Evolutionary conservation across 2,797 vertebrate genomes (phyloP).

Genomic region (Paedocypris micromegethes): DNA sequence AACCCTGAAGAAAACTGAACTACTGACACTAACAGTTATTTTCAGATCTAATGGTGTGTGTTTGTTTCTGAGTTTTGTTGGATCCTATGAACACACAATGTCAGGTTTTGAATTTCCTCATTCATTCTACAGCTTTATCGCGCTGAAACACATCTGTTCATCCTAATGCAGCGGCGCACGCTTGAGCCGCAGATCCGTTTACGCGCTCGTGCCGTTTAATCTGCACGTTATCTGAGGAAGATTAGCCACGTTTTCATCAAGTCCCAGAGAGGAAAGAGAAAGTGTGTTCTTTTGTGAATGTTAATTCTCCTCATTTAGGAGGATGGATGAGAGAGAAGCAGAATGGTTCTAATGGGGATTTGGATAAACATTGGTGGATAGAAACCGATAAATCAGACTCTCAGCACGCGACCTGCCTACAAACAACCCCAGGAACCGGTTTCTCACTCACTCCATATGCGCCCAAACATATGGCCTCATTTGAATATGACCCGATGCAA

Average conservation of each 20-base stretch:
- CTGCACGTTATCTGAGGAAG: conserved; percentile 52
- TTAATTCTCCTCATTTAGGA: conserved; percentile 58
- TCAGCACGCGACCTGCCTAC: conserved; percentile 26
- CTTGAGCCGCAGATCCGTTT: conserved; percentile 35
- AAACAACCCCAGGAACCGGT: neutral
- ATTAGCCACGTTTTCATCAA: conserved; percentile 41
- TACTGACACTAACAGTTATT: too few species aligned
- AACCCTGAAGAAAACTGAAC: too few species aligned
- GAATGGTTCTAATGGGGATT: conserved; percentile 52
- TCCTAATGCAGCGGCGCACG: conserved; percentile 40
- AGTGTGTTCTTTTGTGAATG: conserved; percentile 59
- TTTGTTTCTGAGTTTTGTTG: too few species aligned
- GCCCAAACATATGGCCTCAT: conserved; percentile 22
- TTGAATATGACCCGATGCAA: conserved; percentile 14
- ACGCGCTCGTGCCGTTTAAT: conserved; percentile 42
- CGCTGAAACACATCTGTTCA: conserved; percentile 69
- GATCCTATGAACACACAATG: too few species aligned
- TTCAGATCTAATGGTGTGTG: too few species aligned
- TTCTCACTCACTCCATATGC: conserved; percentile 35
- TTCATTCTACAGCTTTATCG: conserved; percentile 62
- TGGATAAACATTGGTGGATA: conserved; percentile 61
- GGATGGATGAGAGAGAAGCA: conserved; percentile 26
- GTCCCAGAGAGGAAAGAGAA: conserved; percentile 7
- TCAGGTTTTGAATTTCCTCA: conserved; percentile 33
- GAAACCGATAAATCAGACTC: conserved; percentile 22